These are phyloP conservation scores for Pseudotriccus pelzelni DNA, from an alignment of 2,797 vertebrate genomes.

Conservation along the genomic window DNA sequence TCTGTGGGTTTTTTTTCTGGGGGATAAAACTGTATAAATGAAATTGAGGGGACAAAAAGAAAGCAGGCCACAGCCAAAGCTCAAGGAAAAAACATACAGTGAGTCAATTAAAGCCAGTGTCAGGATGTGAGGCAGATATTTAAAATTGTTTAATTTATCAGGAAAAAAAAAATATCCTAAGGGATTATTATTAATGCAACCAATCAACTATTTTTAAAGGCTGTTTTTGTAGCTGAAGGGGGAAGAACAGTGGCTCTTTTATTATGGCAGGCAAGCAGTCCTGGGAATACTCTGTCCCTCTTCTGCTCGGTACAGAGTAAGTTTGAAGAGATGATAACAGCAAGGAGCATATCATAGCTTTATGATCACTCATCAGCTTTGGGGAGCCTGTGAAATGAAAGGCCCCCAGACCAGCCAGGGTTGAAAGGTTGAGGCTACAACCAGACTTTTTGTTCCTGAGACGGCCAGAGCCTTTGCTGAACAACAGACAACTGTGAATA, in stretches of 20 bases:
- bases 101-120: not conserved
- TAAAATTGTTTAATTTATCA: not conserved
- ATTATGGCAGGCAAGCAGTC: not conserved
- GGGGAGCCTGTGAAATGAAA: conserved; percentile 30
- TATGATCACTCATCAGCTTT: conserved; percentile 37
- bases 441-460: conserved; percentile 49
- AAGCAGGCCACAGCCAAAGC: not conserved
- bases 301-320: not conserved
- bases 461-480: conserved; percentile 20
- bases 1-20: not conserved
- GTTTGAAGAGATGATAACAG: conserved; percentile 30
- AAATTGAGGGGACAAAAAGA: not conserved
- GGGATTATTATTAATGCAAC: not conserved
- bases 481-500: conserved; percentile 55
- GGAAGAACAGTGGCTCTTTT: conserved; percentile 27
- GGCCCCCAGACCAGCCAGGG: conserved; percentile 15
- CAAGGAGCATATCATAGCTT: not conserved
- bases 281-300: not conserved
- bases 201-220: not conserved
- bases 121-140: not conserved
- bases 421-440: conserved; percentile 30
- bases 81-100: not conserved
- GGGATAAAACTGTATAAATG: not conserved
- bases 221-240: not conserved
- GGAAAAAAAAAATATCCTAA: not conserved